Percentiles rank a stretch among this genome's conserved stretches.
phyloP scores from a whole-genome alignment of 1,140 invertebrate genomes.

The honey bee (Apis mellifera) region DNA sequence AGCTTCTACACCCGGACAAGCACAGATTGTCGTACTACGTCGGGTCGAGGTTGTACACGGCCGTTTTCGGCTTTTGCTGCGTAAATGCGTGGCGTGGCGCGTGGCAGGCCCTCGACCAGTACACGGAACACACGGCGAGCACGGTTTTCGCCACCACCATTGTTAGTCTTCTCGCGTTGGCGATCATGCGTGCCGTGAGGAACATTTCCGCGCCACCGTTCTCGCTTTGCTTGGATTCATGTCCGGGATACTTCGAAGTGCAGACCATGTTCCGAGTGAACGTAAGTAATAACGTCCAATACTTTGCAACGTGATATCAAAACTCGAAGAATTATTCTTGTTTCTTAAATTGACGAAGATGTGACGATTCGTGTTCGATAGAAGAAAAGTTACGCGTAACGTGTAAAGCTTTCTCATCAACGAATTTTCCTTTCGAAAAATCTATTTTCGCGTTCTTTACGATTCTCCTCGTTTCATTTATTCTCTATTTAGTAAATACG shows the following conservation, averaged over 20 bases:
- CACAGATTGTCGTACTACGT: conserved; percentile 87
- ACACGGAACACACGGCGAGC: conserved; percentile 83
- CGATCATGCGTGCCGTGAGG: conserved; percentile 85
- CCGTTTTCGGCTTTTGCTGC: conserved; percentile 88
- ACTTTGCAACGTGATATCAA: too few relatives aligned
- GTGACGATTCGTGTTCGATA: too few relatives aligned
- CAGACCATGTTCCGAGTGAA: conserved; percentile 90
- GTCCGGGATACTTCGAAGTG: conserved; percentile 89
- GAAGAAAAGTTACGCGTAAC: too few relatives aligned
- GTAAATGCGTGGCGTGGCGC: conserved; percentile 93
- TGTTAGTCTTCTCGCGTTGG: conserved; percentile 85
- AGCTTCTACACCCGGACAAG: conserved; percentile 85
- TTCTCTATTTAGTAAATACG: too few relatives aligned
- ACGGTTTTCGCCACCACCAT: conserved; percentile 84
- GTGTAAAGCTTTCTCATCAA: too few relatives aligned
- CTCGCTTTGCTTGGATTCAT: conserved; percentile 87
- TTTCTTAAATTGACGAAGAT: too few relatives aligned
- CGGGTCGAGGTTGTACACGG: conserved; percentile 88
- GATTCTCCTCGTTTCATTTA: too few relatives aligned
- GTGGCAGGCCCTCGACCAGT: conserved; percentile 88
- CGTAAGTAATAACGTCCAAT: conserved; percentile 81
- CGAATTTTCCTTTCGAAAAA: too few relatives aligned
- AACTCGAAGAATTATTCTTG: not conserved
- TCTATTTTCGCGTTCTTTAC: too few relatives aligned
- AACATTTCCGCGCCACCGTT: conserved; percentile 93